Percentiles rank a stretch among this genome's conserved stretches.
These are phyloP conservation scores for Galendromus occidentalis DNA, from an alignment of 1,140 invertebrate species.

Conservation along the genomic window DNA sequence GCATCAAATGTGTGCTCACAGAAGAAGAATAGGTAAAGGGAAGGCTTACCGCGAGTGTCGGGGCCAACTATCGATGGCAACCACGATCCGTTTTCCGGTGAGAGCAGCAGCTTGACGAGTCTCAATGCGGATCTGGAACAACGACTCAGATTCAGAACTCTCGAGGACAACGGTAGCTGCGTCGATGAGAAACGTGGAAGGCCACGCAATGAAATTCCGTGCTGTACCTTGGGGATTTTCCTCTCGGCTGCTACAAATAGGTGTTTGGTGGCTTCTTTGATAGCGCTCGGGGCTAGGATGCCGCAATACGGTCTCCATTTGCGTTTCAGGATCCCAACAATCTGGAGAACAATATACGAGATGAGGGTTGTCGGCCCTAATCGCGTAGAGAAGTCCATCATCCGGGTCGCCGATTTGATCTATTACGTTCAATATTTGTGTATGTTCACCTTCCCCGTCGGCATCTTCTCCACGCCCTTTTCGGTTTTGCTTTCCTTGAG, in stretches of 20 bases:
- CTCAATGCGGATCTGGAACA: conserved; percentile 73
- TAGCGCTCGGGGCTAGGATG: conserved; percentile 55
- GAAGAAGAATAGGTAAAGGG: conserved; percentile 14
- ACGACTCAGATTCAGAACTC: too few relatives aligned
- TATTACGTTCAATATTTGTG: too few relatives aligned
- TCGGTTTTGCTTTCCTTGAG: conserved; percentile 26
- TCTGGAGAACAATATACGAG: conserved; percentile 25
- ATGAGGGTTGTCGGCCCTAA: not conserved
- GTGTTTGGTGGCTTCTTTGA: conserved; percentile 38
- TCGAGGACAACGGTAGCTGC: too few relatives aligned
- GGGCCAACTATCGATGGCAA: conserved; percentile 81
- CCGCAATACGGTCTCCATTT: conserved; percentile 96
- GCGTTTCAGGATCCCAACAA: conserved; percentile 83
- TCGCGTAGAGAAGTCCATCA: too few relatives aligned
- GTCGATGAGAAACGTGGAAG: too few relatives aligned
- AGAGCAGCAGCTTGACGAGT: conserved; percentile 63
- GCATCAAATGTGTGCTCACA: conserved; percentile 2
- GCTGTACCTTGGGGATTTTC: conserved; percentile 1
- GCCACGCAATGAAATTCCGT: too few relatives aligned
- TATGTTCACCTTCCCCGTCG: conserved; percentile 14
- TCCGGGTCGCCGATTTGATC: too few relatives aligned
- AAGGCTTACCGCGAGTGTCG: conserved; percentile 46
- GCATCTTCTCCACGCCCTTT: conserved; percentile 21
- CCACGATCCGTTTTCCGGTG: conserved; percentile 64
- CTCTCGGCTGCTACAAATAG: conserved; percentile 12